These are phyloP conservation scores for Scaptomyza parva DNA, from an alignment of 2,888 invertebrate species.

Conservation along the genomic window DNA sequence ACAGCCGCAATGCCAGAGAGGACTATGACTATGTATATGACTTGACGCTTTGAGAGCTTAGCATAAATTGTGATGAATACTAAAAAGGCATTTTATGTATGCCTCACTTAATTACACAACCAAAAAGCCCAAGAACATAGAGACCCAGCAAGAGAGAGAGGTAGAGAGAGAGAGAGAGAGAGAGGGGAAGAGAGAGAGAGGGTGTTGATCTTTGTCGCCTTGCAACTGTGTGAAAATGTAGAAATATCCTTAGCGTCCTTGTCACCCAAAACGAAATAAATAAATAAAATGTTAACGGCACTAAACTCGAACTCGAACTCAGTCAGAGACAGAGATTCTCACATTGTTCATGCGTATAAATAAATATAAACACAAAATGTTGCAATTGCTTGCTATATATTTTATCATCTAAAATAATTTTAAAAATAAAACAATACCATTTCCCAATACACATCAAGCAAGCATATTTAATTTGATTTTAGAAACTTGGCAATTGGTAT, in stretches of 20 bases:
- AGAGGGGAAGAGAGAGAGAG: not conserved
- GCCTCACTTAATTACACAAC: slow-evolving; percentile 74
- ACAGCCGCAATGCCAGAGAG: slow-evolving; percentile 29
- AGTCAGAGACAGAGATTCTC: not conserved
- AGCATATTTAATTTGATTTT: slow-evolving; percentile 1
- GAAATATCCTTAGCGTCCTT: slow-evolving; percentile 50
- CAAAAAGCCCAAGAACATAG: slow-evolving; percentile 27
- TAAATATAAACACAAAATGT: not conserved
- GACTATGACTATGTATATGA: slow-evolving; percentile 40
- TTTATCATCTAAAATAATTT: too few relatives aligned
- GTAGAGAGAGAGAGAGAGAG: slow-evolving; percentile 7
- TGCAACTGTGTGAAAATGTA: slow-evolving; percentile 45
- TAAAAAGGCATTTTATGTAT: slow-evolving; percentile 82
- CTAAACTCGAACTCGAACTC: slow-evolving; percentile 16
- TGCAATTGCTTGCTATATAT: too few relatives aligned
- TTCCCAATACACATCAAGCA: not conserved
- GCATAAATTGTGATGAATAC: slow-evolving; percentile 83
- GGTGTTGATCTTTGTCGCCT: slow-evolving; percentile 44
- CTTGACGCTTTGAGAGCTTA: slow-evolving; percentile 77
- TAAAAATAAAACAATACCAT: too few relatives aligned
- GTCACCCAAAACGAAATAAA: slow-evolving; percentile 68
- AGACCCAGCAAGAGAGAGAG: slow-evolving; percentile 11
- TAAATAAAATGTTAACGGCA: slow-evolving; percentile 64
- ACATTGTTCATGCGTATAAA: slow-evolving; percentile 29
- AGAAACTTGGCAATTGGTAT: not conserved